Percentiles rank a stretch among this genome's conserved stretches.
Evolutionary conservation across 2,888 invertebrate species (phyloP).

Genomic region (Notodonta dromedarius): DNA sequence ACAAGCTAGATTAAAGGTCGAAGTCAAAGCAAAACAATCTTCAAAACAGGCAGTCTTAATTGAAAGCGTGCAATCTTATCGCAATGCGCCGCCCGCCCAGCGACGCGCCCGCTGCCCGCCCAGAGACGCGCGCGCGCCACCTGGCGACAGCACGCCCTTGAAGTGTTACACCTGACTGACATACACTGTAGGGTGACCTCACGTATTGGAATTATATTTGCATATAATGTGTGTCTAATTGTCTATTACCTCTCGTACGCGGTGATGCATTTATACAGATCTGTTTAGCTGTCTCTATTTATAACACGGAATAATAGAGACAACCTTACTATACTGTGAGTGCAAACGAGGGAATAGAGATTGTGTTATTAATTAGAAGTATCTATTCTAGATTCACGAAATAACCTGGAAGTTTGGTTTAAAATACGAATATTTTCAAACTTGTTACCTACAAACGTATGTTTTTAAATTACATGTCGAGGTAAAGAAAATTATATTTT

Average conservation of each 20-base stretch:
- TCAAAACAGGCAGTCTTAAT: neutral
- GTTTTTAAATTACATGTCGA: too few species aligned
- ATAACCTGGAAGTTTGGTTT: too few species aligned
- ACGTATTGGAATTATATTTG: neutral
- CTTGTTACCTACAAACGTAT: too few species aligned
- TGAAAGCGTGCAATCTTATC: neutral
- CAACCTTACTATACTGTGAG: too few species aligned
- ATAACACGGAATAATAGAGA: too few species aligned
- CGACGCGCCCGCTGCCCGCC: neutral
- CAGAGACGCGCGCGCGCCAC: neutral
- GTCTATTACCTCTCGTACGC: neutral
- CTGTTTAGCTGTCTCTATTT: too few species aligned
- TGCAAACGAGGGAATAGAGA: too few species aligned
- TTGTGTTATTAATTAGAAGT: too few species aligned
- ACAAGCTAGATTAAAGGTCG: neutral
- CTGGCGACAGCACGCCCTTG: constrained; percentile 2
- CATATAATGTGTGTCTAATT: neutral
- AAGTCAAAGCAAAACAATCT: neutral
- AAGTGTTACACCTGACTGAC: neutral
- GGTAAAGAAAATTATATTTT: too few species aligned
- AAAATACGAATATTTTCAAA: too few species aligned
- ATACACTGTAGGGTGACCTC: neutral
- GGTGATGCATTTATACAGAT: too few species aligned
- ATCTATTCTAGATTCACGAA: too few species aligned
- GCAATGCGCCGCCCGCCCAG: neutral